phyloP scores from a whole-genome alignment of 2,888 invertebrate species.

The Embidobia sp. region DNA sequence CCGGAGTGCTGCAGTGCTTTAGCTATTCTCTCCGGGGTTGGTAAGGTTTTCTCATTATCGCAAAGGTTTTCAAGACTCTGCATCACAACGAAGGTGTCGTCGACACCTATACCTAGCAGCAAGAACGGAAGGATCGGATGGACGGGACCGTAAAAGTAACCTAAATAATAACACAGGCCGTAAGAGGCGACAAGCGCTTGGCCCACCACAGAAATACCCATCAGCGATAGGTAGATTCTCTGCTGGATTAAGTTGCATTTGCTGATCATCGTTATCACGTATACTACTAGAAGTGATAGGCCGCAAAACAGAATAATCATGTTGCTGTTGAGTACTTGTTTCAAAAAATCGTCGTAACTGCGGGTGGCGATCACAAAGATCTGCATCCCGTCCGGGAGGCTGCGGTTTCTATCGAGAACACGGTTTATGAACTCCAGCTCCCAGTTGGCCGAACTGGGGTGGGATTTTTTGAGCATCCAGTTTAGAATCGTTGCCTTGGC shows the following conservation, averaged over 20 bases:
- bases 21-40: slow-evolving; percentile 77
- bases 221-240: slow-evolving; percentile 76
- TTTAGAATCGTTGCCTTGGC: slow-evolving; percentile 78
- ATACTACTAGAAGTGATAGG: slow-evolving; percentile 77
- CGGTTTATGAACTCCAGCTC: slow-evolving; percentile 74
- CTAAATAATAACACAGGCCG: slow-evolving; percentile 79
- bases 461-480: slow-evolving; percentile 77
- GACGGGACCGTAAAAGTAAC: slow-evolving; percentile 79
- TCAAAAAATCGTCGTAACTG: slow-evolving; percentile 77
- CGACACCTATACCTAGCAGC: slow-evolving; percentile 80
- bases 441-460: slow-evolving; percentile 73
- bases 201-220: slow-evolving; percentile 79
- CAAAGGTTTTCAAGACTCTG: slow-evolving; percentile 77
- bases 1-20: slow-evolving; percentile 81
- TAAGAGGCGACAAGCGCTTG: slow-evolving; percentile 79
- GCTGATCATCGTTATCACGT: slow-evolving; percentile 79
- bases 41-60: slow-evolving; percentile 69
- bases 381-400: slow-evolving; percentile 74
- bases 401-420: slow-evolving; percentile 72
- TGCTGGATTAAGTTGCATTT: slow-evolving; percentile 78
- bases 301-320: slow-evolving; percentile 77
- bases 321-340: slow-evolving; percentile 76
- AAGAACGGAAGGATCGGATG: slow-evolving; percentile 81
- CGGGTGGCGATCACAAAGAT: slow-evolving; percentile 76
- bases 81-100: slow-evolving; percentile 81